Evolutionary conservation across 2,888 invertebrate genomes (phyloP), one percentile per base, ranked within the genome.

Genomic region (Tetragnatha montana): DNA sequence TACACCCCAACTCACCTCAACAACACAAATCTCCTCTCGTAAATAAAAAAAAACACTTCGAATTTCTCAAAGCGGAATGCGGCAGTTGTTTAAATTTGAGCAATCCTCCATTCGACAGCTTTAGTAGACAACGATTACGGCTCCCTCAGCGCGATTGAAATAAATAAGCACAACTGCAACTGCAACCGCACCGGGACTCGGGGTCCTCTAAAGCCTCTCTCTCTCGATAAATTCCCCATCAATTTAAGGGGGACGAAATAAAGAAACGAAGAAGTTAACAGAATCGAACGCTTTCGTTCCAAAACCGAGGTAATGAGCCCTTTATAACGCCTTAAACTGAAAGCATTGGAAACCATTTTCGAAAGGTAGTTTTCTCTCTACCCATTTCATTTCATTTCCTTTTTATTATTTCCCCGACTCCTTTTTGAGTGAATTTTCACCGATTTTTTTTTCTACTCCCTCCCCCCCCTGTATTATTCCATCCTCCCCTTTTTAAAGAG

Each of bases 331-430:
- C 82, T 82, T 76, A 88, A 82, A 76, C 87, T 70, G 78, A 88
- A 88, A 60, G 82, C 81, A 88, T 88, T 82, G 87, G 71, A 88
- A 88, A 88, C 86, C 73, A 87, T 87, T 87, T 87, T 87, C 86
- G 80, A 49, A 87, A 73, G 87, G 51, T 82, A 76, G 81, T 88
- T 88, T 82, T 81, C 19, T 19, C 82, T 70, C 82, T 78, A 82
- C 81, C 76, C 76, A 81, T 76, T 88, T 82, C 71, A 68, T 75
- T 87, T 81, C 47, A n/a, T 22, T 81, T 75, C 73, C 79, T n/a
- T n/a, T 50, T 70, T n/a, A 35, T 60, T 73, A 78, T 21, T 70
- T 71, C 22, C 2, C 68, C n/a, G 19, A 19, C 7, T 17, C 21
- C 49, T 85, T 68, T 79, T 51, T 17, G 35, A 35, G 35, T 51